A percentile compares a stretch with the other conserved stretches of the same genome.
phyloP scores from a whole-genome alignment of 2,113 vertebrate species.

The Benitochromis conjunctus region DNA sequence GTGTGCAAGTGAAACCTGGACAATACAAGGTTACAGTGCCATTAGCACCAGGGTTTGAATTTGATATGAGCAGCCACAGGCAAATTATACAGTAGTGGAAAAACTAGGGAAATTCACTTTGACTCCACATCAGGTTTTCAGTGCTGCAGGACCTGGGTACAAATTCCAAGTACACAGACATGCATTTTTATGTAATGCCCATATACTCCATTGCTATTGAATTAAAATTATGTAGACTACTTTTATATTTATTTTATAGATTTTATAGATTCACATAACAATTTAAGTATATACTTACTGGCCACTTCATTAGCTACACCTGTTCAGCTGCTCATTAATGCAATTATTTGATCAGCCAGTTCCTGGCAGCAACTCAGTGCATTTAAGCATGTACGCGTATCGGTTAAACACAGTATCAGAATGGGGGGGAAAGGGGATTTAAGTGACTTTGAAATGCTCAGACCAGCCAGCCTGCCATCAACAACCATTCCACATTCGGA shows the following conservation, averaged over 20 bases:
- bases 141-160: neutral
- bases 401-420: neutral
- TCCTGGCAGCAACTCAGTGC: neutral
- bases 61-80: neutral
- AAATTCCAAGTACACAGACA: neutral
- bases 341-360: neutral
- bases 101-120: neutral
- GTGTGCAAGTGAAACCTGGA: neutral
- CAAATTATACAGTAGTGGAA: neutral
- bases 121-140: neutral
- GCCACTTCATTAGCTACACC: neutral
- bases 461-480: neutral
- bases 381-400: neutral
- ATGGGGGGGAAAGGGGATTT: neutral
- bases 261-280: neutral
- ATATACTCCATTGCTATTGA: neutral
- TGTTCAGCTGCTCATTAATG: neutral
- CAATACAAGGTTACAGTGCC: conserved; percentile 27
- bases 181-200: neutral
- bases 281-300: neutral
- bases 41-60: conserved; percentile 16
- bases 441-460: neutral
- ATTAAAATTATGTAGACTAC: neutral
- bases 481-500: neutral
- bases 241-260: neutral